Percentiles rank a stretch among this genome's conserved stretches.
phyloP scores from a whole-genome alignment of 1,140 invertebrate species.

The Plectus sambesii region DNA sequence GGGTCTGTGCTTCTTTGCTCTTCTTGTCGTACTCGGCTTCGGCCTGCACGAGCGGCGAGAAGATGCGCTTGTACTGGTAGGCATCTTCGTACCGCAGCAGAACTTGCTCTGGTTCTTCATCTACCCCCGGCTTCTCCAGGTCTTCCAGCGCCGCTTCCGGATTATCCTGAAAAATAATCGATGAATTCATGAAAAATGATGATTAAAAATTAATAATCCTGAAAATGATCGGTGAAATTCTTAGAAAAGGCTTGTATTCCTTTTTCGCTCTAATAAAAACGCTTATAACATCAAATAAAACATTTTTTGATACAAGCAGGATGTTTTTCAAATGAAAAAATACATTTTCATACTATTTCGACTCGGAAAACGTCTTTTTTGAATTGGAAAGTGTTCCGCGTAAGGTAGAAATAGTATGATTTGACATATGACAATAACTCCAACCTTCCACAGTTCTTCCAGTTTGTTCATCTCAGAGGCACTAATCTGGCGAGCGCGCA shows the following conservation, averaged over 20 bases:
- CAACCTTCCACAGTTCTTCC: slow-evolving; percentile 87
- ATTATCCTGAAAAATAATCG: slow-evolving; percentile 58
- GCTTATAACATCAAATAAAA: not conserved
- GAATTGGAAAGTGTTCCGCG: too few relatives aligned
- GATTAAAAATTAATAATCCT: too few relatives aligned
- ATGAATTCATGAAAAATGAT: slow-evolving; percentile 10
- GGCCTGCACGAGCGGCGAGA: slow-evolving; percentile 86
- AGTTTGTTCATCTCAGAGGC: slow-evolving; percentile 92
- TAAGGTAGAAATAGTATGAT: not conserved
- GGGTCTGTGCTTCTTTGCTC: slow-evolving; percentile 92
- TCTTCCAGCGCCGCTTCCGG: slow-evolving; percentile 94
- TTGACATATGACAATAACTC: too few relatives aligned
- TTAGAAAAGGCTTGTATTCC: not conserved
- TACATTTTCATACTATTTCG: too few relatives aligned
- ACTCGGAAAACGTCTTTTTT: too few relatives aligned
- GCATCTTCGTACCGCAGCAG: slow-evolving; percentile 86
- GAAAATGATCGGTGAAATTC: slow-evolving; percentile 1
- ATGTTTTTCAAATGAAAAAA: too few relatives aligned
- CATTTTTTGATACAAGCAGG: too few relatives aligned
- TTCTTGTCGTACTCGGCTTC: slow-evolving; percentile 98
- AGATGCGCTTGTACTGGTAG: slow-evolving; percentile 97
- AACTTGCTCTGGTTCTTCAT: slow-evolving; percentile 92
- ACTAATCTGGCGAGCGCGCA: slow-evolving; percentile 82
- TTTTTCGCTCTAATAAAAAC: slow-evolving; percentile 5
- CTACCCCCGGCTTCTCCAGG: slow-evolving; percentile 88